These are phyloP conservation scores for Globodera rostochiensis DNA, from an alignment of 1,140 invertebrate genomes.

Conservation along the genomic window DNA sequence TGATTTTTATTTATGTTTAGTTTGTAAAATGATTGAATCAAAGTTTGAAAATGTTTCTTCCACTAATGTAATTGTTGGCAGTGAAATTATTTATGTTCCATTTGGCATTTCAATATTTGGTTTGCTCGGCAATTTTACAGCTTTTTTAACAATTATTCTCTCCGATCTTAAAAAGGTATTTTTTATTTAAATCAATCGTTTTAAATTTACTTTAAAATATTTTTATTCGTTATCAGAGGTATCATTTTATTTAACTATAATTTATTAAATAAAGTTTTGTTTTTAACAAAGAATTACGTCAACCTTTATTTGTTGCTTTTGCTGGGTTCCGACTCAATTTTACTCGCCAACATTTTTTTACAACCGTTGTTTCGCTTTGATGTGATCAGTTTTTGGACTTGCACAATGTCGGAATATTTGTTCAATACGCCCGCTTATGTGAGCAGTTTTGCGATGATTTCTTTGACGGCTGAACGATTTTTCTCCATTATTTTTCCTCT, in stretches of 20 bases:
- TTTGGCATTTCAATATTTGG: not conserved
- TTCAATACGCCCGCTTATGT: not conserved
- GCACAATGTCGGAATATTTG: not conserved
- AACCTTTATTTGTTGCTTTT: no score
- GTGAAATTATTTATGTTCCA: not conserved
- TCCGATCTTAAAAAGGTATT: not conserved
- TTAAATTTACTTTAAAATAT: no score
- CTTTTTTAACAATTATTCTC: not conserved
- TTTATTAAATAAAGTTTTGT: no score
- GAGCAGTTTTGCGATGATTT: not conserved
- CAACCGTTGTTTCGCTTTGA: not conserved
- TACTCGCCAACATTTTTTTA: no score
- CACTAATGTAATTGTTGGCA: not conserved
- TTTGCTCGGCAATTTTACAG: not conserved
- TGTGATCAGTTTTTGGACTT: not conserved
- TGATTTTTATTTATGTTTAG: no score
- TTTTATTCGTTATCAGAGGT: no score
- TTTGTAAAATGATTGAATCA: no score
- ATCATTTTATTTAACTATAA: no score
- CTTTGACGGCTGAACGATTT: not conserved
- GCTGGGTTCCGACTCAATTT: no score
- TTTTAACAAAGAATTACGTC: no score
- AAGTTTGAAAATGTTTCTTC: no score
- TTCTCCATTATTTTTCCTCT: not conserved
- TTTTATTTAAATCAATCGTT: no score